These are phyloP conservation scores for Mixornis gularis DNA, from an alignment of 2,113 vertebrate species.

Conservation along the genomic window DNA sequence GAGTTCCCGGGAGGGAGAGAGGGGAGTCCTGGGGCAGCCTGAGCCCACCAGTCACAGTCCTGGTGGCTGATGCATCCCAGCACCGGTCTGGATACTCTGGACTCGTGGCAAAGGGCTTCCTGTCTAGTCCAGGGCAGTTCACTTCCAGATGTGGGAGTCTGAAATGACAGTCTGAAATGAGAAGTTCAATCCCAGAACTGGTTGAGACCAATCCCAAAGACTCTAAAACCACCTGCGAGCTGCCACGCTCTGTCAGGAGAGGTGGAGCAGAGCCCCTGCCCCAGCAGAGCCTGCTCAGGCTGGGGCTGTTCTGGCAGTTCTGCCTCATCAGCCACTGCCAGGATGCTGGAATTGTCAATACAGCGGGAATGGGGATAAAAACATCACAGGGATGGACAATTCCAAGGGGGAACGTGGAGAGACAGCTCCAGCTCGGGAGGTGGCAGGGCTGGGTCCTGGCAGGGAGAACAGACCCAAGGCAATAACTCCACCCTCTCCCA, in stretches of 20 bases:
- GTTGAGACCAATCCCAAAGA: neutral
- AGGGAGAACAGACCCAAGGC: neutral
- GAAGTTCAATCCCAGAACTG: neutral
- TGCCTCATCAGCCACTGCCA: neutral
- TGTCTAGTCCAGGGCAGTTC: neutral
- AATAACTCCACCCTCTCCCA: neutral
- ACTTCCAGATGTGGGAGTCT: neutral
- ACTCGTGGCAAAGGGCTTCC: neutral
- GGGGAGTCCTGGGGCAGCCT: neutral
- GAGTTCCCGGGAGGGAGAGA: neutral
- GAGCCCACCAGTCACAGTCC: neutral
- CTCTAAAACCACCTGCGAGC: neutral
- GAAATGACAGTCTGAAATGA: neutral
- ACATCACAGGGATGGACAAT: neutral
- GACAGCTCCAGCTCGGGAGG: neutral
- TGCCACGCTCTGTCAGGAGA: neutral
- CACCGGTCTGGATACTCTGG: neutral
- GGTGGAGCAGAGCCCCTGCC: neutral
- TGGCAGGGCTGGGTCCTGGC: neutral
- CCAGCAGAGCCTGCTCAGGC: neutral
- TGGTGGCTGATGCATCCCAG: neutral
- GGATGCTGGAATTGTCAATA: neutral
- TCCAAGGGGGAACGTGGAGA: neutral
- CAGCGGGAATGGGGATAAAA: neutral
- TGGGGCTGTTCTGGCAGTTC: neutral